These are phyloP conservation scores for Andrena bicolor DNA, from an alignment of 2,888 invertebrate species.

Conservation along the genomic window DNA sequence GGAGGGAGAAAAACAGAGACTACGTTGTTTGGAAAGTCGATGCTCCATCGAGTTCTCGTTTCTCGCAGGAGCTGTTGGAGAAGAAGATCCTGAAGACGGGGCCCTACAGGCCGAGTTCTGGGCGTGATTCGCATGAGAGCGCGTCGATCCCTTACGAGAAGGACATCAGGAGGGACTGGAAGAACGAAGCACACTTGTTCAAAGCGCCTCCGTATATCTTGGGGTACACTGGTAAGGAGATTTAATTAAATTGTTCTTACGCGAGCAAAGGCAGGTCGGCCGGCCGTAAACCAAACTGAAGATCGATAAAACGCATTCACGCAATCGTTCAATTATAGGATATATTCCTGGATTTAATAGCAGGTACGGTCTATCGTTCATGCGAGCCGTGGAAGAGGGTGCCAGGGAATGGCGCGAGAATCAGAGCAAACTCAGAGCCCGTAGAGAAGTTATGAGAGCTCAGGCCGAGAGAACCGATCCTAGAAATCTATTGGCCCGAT, in stretches of 20 bases:
- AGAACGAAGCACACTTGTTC: constrained; percentile 76
- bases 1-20: background rate
- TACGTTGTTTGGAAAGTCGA: background rate
- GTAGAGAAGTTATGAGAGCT: constrained; percentile 77
- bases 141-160: constrained; percentile 79
- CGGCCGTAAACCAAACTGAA: background rate
- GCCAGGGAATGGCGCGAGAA: constrained; percentile 86
- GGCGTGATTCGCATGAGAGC: constrained; percentile 76
- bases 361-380: constrained; percentile 86
- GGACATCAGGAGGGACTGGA: constrained; percentile 79
- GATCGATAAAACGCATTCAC: background rate
- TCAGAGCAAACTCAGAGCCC: constrained; percentile 78
- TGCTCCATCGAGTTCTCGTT: constrained; percentile 28
- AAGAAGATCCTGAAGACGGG: constrained; percentile 85
- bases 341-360: constrained; percentile 90
- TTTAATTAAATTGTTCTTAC: background rate
- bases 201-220: constrained; percentile 87
- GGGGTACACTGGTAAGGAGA: constrained; percentile 88
- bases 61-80: constrained; percentile 84
- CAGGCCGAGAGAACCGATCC: constrained; percentile 77
- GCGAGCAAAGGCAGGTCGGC: no score
- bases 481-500: constrained; percentile 77
- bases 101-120: constrained; percentile 87
- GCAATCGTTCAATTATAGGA: constrained; percentile 76
- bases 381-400: constrained; percentile 86